Evolutionary conservation across 2,113 vertebrate genomes (phyloP), one percentile per base, ranked within the genome.

Genomic region (Gila orcuttii): DNA sequence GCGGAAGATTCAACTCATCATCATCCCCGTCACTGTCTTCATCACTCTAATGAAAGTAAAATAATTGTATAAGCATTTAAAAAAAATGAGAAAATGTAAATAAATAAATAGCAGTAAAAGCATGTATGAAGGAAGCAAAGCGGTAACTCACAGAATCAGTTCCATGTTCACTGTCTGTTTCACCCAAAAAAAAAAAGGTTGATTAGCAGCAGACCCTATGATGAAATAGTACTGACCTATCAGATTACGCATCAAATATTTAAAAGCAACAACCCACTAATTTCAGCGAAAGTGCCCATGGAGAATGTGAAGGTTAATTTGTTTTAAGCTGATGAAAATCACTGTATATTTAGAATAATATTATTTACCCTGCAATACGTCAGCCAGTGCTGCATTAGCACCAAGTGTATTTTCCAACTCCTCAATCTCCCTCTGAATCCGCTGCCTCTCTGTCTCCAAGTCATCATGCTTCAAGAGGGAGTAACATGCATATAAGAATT

Each of bases 371-470:
- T 76, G 45, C 64, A 86, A 60, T 7, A 84, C 12, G 0, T 62
- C 33, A 39, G 81, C n/a, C 0, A 77, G 84, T 0, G 60, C 0
- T 0, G 71, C 83, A 25, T 85, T 62, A 21, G 93, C 92, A 2
- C 92, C 90, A 85, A 96, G 85, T 50, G 93, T 94, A 74, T 93
- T 90, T 69, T 96, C 95, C 19, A 96, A 86, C 79, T 94, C 93
- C 83, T 93, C 88, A 15, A 96, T 97, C 91, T 97, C 94, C 28
- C 87, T 89, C 2, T 95, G 90, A 81, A 96, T 94, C 25, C 85
- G 93, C 62, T 95, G 93, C 42, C 93, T 91, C 33, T 96, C 92
- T 0, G 92, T 93, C 0, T 93, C 86, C 0, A 95, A 31, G n/a
- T 94, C 91, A 86, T 84, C 87, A 8, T 13, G 55, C 11, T 47